Conservation (phyloP, 1,140 invertebrate genomes). For the Adelges cooleyi region DNA sequence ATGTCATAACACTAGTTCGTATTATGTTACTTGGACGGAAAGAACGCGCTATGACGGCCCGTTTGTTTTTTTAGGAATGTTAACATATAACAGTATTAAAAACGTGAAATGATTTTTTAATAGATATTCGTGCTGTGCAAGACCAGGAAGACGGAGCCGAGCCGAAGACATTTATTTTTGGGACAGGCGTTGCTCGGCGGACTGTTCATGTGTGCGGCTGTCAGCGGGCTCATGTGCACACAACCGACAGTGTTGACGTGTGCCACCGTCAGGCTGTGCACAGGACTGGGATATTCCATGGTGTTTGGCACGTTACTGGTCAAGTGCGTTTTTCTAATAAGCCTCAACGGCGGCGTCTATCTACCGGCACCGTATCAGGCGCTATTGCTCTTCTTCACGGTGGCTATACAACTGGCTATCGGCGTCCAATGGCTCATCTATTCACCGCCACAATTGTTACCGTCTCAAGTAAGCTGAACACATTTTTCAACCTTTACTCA, state of each 20-base stretch:
- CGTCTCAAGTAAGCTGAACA: conserved; percentile 37
- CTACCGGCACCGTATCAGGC: conserved; percentile 82
- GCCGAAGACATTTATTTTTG: conserved; percentile 73
- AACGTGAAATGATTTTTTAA: neutral
- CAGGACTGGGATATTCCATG: conserved; percentile 66
- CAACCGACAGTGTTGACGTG: conserved; percentile 70
- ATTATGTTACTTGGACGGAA: neutral
- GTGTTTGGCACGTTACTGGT: conserved; percentile 84
- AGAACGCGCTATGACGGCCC: neutral
- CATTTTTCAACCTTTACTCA: too few species aligned
- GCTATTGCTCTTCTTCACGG: conserved; percentile 75
- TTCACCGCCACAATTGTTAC: conserved; percentile 49
- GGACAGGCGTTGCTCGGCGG: conserved; percentile 82
- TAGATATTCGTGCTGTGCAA: conserved; percentile 35
- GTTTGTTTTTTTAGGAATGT: neutral
- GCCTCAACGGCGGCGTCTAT: conserved; percentile 81
- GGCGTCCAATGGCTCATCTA: conserved; percentile 73
- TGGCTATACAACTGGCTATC: conserved; percentile 78
- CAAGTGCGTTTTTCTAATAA: conserved; percentile 85
- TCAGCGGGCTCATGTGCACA: conserved; percentile 65
- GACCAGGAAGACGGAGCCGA: conserved; percentile 64
- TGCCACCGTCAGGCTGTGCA: conserved; percentile 68
- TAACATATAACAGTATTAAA: too few species aligned
- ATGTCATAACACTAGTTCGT: too few species aligned
- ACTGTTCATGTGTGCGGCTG: conserved; percentile 67